Conservation (phyloP, 2,113 vertebrate species). For the Dolichotis patagonum region DNA sequence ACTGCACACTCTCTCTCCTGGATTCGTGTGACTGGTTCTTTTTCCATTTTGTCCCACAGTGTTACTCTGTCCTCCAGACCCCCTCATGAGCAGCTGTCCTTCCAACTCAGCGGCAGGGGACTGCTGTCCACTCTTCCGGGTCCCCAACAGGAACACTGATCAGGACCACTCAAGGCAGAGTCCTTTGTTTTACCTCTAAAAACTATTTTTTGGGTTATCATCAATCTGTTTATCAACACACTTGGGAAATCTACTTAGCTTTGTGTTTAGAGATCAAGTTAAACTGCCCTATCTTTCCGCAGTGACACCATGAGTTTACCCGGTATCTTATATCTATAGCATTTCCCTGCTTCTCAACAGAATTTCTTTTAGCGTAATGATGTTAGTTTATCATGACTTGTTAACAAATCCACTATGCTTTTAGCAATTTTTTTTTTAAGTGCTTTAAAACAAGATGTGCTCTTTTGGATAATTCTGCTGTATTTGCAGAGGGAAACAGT, state of each 20-base stretch:
- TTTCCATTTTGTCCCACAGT: not conserved
- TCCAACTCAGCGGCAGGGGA: not conserved
- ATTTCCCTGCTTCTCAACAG: not conserved
- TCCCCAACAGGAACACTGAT: not conserved
- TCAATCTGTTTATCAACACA: not conserved
- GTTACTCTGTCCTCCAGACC: not conserved
- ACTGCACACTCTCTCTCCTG: not conserved
- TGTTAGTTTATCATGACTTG: not conserved
- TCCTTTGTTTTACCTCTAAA: not conserved
- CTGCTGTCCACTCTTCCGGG: not conserved
- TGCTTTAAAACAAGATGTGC: not conserved
- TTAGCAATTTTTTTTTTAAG: not conserved
- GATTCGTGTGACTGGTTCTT: not conserved
- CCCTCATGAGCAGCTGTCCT: not conserved
- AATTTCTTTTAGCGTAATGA: not conserved
- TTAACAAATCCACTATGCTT: not conserved
- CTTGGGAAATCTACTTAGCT: not conserved
- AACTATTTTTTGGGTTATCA: not conserved
- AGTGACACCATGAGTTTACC: not conserved
- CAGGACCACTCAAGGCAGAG: not conserved
- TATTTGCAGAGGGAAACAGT: not conserved
- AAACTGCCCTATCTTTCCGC: slow-evolving; percentile 20
- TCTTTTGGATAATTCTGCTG: not conserved
- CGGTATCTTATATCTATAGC: not conserved
- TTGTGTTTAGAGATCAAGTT: not conserved